phyloP scores from a whole-genome alignment of 2,888 invertebrate genomes.

The Tipula confusa region DNA sequence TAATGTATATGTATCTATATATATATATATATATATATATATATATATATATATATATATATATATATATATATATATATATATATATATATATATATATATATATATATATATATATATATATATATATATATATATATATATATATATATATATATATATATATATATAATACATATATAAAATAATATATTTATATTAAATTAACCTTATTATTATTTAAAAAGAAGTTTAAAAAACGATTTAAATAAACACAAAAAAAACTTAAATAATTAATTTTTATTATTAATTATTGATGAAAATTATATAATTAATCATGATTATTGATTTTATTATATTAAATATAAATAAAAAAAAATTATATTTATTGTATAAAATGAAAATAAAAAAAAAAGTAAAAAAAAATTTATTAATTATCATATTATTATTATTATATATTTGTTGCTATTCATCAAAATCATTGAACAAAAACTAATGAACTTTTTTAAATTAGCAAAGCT shows the following conservation, averaged over 20 bases:
- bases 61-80: no score
- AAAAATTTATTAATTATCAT: neutral
- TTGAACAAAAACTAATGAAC: no score
- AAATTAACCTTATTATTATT: constrained; percentile 8
- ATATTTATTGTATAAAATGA: constrained; percentile 30
- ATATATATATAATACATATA: neutral
- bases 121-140: no score
- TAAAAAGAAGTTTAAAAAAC: neutral
- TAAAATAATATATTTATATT: constrained; percentile 25
- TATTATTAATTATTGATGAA: constrained; percentile 7
- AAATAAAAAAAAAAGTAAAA: constrained; percentile 15
- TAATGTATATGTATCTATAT: neutral
- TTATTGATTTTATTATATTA: constrained; percentile 29
- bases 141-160: neutral
- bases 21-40: neutral
- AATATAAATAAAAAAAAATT: constrained; percentile 28
- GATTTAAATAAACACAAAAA: constrained; percentile 15
- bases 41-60: no score
- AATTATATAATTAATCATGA: constrained; percentile 3
- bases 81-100: no score
- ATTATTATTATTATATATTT: neutral
- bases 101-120: no score
- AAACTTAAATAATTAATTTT: constrained; percentile 20
- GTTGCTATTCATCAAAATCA: no score
- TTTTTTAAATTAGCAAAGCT: no score